Evolutionary conservation across 2,797 vertebrate genomes (phyloP), one percentile per base, ranked within the genome.

Genomic region (Hylomyscus alleni): DNA sequence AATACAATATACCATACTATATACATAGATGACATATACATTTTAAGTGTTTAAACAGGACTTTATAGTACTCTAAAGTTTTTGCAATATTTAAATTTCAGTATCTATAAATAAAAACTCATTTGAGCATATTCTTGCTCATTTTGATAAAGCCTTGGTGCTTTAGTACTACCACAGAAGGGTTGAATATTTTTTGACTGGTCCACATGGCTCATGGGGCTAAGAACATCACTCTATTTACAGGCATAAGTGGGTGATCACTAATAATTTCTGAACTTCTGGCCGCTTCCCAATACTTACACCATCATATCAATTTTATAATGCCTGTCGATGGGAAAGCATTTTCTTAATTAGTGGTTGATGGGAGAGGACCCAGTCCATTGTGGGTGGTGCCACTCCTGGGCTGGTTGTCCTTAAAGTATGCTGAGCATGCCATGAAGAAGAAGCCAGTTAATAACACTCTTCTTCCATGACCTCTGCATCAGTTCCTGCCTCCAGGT

Each of bases 111-210:
- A 69, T 69, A n/a, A 69, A 72, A 37, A 40, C 7, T 73, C 69
- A 73, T 40, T 22, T 73, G 69, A 73, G 4, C 14, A 88, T 0
- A 82, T 6, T 69, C 34, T n/a, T 56, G 9, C 1, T 34, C 77
- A 44, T 77, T 83, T 81, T 72, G 65, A 80, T 90, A 78, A 34
- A 52, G 22, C 40, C 11, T 82, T 72, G 40, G 17, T 82, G 17
- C 3, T 76, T 96, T 92, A 40, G 19, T 17, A 4, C 50, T 78
- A 47, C 6, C 37, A 19, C 12, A 78, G 26, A 29, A 89, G n/a
- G 91, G 9, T 31, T 89, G 37, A 94, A 34, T 7, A 86, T 5
- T 85, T 92, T 76, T 76, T 96, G 56, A 94, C 50, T 87, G 87
- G 8, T 60, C 22, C 34, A 73, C 87, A 50, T 62, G 47, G 20